These are phyloP conservation scores for Okapia johnstoni DNA, from an alignment of 2,113 vertebrate species.

Conservation along the genomic window DNA sequence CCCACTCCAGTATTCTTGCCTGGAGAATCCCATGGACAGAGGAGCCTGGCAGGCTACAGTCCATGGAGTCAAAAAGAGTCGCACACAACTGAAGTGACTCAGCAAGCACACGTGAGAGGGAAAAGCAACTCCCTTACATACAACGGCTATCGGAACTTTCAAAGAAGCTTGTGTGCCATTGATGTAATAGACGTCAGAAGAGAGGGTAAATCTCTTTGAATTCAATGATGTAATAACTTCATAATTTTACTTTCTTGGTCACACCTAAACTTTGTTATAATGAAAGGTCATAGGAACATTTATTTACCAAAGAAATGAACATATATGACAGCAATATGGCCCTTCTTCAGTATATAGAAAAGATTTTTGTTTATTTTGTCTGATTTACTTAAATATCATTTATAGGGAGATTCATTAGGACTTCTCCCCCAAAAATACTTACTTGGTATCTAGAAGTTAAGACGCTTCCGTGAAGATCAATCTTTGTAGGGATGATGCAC, in stretches of 20 bases:
- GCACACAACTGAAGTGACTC: background rate
- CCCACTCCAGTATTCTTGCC: background rate
- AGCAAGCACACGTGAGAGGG: background rate
- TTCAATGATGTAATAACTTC: background rate
- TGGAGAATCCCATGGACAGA: background rate
- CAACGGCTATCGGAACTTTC: background rate
- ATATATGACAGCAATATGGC: background rate
- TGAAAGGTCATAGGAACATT: background rate
- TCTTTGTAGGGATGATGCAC: background rate
- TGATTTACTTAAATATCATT: background rate
- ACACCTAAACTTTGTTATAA: background rate
- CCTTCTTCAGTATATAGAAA: background rate
- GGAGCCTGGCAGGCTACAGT: background rate
- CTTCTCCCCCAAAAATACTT: fast-evolving
- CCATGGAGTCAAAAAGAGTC: background rate
- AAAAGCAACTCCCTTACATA: background rate
- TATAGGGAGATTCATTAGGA: background rate
- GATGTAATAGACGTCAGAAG: background rate
- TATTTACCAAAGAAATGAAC: background rate
- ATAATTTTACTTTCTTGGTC: background rate
- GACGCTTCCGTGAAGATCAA: background rate
- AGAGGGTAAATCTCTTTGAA: background rate
- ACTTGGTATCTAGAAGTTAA: background rate
- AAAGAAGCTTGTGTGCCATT: background rate
- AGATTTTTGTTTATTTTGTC: background rate